Conservation (phyloP, 2,113 vertebrate species). For the Alosa alosa region DNA sequence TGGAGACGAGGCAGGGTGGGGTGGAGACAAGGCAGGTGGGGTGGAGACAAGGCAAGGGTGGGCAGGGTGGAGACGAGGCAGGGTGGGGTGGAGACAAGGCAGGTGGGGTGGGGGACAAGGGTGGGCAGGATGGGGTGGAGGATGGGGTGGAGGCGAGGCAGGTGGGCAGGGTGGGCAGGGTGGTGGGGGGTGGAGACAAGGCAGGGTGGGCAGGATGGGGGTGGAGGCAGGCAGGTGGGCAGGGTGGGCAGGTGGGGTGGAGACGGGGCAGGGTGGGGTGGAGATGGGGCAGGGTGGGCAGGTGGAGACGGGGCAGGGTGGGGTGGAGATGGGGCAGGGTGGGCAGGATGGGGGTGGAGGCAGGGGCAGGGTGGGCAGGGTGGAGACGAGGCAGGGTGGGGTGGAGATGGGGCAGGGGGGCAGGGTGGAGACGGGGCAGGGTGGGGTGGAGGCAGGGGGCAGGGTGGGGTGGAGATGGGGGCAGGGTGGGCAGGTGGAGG, state of each 20-base stretch:
- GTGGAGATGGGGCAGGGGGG: background rate
- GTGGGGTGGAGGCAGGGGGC: too few species aligned
- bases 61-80: background rate
- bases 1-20: too few species aligned
- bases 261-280: background rate
- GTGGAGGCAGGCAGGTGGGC: rapidly evolving
- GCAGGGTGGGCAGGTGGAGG: too few species aligned
- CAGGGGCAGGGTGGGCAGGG: background rate
- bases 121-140: too few species aligned
- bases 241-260: background rate
- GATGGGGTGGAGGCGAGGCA: too few species aligned
- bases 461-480: background rate
- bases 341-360: too few species aligned
- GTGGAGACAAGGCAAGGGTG: too few species aligned
- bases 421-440: background rate
- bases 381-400: too few species aligned
- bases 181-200: too few species aligned
- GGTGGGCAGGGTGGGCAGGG: too few species aligned
- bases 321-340: background rate
- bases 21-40: background rate
- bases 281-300: background rate
- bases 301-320: too few species aligned
- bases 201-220: too few species aligned
- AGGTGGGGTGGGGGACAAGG: background rate
- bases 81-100: background rate